phyloP scores from a whole-genome alignment of 2,113 vertebrate species.

The Theristicus caerulescens region DNA sequence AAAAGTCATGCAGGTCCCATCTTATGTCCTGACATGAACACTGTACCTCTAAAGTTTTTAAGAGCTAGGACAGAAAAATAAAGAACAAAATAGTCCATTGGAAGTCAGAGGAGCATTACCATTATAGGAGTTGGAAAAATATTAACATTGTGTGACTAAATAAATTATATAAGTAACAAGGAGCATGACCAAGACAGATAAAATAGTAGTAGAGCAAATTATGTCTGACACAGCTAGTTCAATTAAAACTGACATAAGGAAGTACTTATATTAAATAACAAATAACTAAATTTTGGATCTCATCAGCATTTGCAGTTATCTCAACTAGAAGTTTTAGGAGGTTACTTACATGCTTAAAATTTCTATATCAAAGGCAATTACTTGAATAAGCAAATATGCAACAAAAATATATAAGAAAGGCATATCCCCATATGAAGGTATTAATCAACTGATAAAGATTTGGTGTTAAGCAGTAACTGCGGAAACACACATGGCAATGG shows the following conservation, averaged over 20 bases:
- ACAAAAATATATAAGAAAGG: background rate
- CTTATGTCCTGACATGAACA: background rate
- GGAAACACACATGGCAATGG: background rate
- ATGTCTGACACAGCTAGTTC: background rate
- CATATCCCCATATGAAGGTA: background rate
- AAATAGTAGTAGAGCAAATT: background rate
- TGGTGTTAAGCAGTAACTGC: background rate
- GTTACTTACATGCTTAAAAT: background rate
- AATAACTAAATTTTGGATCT: background rate
- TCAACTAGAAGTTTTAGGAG: background rate
- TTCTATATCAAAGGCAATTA: background rate
- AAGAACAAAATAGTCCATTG: background rate
- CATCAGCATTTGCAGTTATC: background rate
- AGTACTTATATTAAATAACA: background rate
- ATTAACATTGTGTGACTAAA: background rate
- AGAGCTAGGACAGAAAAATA: background rate
- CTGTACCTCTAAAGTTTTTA: background rate
- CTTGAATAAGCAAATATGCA: background rate
- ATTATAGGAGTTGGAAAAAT: background rate
- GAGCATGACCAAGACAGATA: background rate
- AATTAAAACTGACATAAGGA: background rate
- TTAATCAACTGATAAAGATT: background rate
- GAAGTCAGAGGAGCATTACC: background rate
- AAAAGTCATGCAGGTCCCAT: background rate
- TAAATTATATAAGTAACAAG: background rate